These are phyloP conservation scores for Pseudomyrmex gracilis DNA, from an alignment of 1,140 invertebrate genomes.

Conservation along the genomic window DNA sequence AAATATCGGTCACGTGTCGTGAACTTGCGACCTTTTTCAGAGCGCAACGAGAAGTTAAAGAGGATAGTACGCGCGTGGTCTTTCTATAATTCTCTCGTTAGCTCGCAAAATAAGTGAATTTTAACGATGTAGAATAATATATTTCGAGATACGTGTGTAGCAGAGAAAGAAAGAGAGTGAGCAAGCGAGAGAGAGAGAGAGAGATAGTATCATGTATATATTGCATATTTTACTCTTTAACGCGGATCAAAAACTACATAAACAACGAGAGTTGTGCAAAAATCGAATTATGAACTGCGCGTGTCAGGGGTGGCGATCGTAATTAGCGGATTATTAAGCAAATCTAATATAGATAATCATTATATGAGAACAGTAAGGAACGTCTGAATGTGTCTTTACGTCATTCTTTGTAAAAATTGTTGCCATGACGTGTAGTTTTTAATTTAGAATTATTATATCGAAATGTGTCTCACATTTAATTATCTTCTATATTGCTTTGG, in stretches of 20 bases:
- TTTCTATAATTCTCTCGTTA: slow-evolving; percentile 7
- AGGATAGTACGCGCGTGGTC: slow-evolving; percentile 26
- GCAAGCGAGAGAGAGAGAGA: too few relatives aligned
- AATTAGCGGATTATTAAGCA: neutral
- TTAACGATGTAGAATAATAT: neutral
- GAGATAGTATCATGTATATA: too few relatives aligned
- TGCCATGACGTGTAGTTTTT: too few relatives aligned
- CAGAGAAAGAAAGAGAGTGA: too few relatives aligned
- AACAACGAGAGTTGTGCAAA: slow-evolving; percentile 1
- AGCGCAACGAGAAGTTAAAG: slow-evolving; percentile 39
- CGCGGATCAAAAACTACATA: too few relatives aligned
- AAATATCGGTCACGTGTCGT: slow-evolving; percentile 32
- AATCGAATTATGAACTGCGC: neutral
- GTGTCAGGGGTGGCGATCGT: neutral
- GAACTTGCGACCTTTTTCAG: slow-evolving; percentile 41
- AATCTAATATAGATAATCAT: neutral
- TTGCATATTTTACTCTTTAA: too few relatives aligned
- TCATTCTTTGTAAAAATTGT: neutral
- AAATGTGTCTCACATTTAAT: neutral
- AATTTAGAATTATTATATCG: too few relatives aligned
- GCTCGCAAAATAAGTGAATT: too few relatives aligned
- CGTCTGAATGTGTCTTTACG: too few relatives aligned
- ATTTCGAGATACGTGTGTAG: too few relatives aligned
- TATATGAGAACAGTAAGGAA: neutral
- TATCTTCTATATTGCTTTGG: too few relatives aligned